Evolutionary conservation across 1,140 invertebrate species (phyloP), one percentile per base, ranked within the genome.

Genomic region (Papilio machaon): DNA sequence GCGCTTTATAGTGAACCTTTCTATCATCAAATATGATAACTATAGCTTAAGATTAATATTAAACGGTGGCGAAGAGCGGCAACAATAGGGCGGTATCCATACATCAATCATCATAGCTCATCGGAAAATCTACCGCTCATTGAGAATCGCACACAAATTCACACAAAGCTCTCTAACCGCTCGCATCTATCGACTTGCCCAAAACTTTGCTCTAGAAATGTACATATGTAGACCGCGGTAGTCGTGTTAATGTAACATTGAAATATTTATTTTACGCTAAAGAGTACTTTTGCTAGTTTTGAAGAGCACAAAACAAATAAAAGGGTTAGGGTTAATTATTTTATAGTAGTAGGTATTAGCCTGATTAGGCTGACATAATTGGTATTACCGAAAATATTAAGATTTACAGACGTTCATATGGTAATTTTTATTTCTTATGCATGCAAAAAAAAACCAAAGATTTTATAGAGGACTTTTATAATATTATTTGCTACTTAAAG

Each of bases 21-120:
- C 54, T 11, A 49, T 49, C 60, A 30, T 64, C 60, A 30, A 64
- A 30, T 64, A 64, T 30, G 10, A 64, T 64, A 30, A 64, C 60
- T 64, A 2, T 64, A 64, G 10, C 23, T 64, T 30, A 35, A 64
- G 23, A 64, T 23, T 64, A 85, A 85, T 47, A 70, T 70, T 70
- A 70, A 70, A 70, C 30, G 64, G 23, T 70, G 64, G 23, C 15
- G 10, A 35, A 13, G 30, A 35, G 5, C 2, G 11, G 64, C 30
- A 70, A 70, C 64, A 70, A 70, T 70, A 70, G 23, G 30, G 64
- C 30, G 10, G 30, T 70, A 70, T 70, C 64, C 64, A 70, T 70
- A 10, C 64, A 70, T 70, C 64, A 70, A 70, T 70, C 64, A 70
- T 70, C 10, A 13, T 13, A 35, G 64, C 64, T 70, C 64, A 70